Evolutionary conservation across 2,888 invertebrate species (phyloP), one percentile per base, ranked within the genome.

Genomic region (Drosophila neotestacea): DNA sequence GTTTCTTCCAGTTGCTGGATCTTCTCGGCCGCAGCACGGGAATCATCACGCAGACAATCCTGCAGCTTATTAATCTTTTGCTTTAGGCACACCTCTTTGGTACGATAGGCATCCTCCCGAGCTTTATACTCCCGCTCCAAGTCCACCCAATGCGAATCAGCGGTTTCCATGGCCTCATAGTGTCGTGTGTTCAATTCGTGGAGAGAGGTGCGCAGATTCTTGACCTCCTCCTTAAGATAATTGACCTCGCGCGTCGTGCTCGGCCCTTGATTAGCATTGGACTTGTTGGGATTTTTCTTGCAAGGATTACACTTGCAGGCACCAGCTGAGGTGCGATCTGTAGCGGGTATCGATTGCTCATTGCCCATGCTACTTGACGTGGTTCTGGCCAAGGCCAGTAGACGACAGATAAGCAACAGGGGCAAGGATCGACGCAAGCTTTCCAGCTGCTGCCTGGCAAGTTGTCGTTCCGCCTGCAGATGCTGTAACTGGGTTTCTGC

Each of bases 131-230:
- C 94, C 7, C 94, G 93, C 86, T 95, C 95, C 93, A 95, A 94
- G 82, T 95, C 95, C 0, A 95, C 94, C 95, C 95, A 95, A 92
- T 95, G 94, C 67, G 95, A 95, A 72, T 96, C 96, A 0, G 95
- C 95, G 66, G 95, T 95, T 63, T 95, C 95, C 87, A 96, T 91
- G 82, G 95, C 95, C 85, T 95, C 95, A 81, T 95, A 93, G 84
- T 96, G 96, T 0, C 95, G 94, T 1, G 94, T 93, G 88, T 95
- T 95, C 68, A 96, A 92, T 38, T 94, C 94, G 50, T 94, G 93
- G 70, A 92, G 94, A 91, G 88, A 91, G 72, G 78, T 90, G 41
- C 91, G 92, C 50, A 92, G 77, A 41, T 72, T 85, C 64, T 88
- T 89, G 1, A 92, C 74, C 73, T 92, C 92, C 7, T 91, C 92